Conservation (phyloP, 2,888 invertebrate species). For the Drosophila longiperda region DNA sequence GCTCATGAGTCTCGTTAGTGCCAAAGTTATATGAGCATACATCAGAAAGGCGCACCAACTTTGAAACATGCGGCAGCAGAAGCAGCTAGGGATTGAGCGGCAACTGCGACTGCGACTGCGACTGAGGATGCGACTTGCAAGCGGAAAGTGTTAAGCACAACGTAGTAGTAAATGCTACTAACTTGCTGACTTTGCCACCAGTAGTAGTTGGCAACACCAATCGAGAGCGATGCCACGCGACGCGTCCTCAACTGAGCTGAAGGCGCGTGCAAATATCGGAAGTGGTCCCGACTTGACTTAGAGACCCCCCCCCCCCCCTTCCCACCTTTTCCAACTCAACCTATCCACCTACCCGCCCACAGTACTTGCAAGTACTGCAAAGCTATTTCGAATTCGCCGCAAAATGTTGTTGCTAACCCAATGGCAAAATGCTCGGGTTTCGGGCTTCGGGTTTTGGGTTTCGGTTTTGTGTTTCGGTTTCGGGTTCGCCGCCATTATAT, state of each 20-base stretch:
- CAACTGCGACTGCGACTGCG: neutral
- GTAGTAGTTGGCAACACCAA: neutral
- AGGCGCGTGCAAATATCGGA: slow-evolving; percentile 44
- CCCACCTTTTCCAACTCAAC: neutral
- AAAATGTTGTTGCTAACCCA: slow-evolving; percentile 46
- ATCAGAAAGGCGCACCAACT: slow-evolving; percentile 73
- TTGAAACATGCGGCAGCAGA: slow-evolving; percentile 62
- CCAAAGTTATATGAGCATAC: slow-evolving; percentile 80
- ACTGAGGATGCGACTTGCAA: slow-evolving; percentile 42
- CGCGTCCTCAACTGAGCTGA: slow-evolving; percentile 22
- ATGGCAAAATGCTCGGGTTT: slow-evolving; percentile 31
- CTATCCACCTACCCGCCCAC: neutral
- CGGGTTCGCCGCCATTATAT: slow-evolving; percentile 12
- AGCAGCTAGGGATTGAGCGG: neutral
- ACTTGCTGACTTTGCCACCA: slow-evolving; percentile 50
- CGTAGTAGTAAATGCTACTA: slow-evolving; percentile 65
- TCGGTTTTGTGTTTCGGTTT: slow-evolving; percentile 16
- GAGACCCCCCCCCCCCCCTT: slow-evolving; percentile 1
- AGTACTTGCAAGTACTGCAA: slow-evolving; percentile 12
- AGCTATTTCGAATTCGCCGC: slow-evolving; percentile 66
- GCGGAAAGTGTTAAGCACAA: slow-evolving; percentile 76
- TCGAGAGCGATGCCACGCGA: slow-evolving; percentile 8
- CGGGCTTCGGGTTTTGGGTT: slow-evolving; percentile 11
- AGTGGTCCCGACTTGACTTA: slow-evolving; percentile 53
- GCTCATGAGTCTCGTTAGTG: slow-evolving; percentile 79